A percentile compares a stretch with the other conserved stretches of the same genome.
Conservation (phyloP, 2,113 vertebrate genomes). For the Trichomycterus rosablanca region DNA sequence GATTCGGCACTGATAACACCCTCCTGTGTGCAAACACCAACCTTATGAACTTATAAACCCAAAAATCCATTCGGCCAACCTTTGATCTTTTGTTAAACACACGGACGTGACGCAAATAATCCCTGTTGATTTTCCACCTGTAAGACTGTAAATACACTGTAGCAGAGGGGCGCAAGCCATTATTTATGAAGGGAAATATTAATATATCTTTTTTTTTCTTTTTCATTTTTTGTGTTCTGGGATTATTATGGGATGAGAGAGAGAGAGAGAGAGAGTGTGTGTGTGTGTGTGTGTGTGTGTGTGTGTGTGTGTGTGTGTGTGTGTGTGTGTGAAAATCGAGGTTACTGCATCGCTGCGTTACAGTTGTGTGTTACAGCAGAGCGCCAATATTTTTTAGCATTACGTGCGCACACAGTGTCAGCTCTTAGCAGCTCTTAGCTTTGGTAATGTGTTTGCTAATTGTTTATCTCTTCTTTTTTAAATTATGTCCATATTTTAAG, state of each 20-base stretch:
- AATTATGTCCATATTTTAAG: background rate
- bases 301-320: background rate
- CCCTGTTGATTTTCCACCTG: no score
- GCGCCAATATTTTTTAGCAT: constrained; percentile 15
- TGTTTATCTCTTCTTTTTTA: no score
- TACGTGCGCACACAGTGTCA: constrained; percentile 13
- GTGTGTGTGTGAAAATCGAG: constrained; percentile 45
- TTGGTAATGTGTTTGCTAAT: background rate
- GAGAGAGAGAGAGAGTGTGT: constrained; percentile 15
- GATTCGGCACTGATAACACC: background rate
- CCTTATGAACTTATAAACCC: constrained; percentile 5
- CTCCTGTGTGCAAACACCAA: constrained; percentile 6
- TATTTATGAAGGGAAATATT: constrained; percentile 78
- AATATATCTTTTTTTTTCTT: constrained; percentile 71
- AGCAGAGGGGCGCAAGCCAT: constrained; percentile 58
- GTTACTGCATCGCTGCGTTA: constrained; percentile 68
- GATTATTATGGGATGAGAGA: constrained; percentile 56
- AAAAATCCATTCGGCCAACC: constrained; percentile 8
- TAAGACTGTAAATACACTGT: constrained; percentile 69
- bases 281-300: background rate
- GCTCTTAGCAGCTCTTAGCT: constrained; percentile 13
- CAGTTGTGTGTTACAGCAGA: constrained; percentile 58
- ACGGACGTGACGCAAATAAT: constrained; percentile 9
- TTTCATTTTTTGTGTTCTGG: constrained; percentile 54
- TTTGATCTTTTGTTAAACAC: constrained; percentile 18